These are phyloP conservation scores for Pangasius mekongensis DNA, from an alignment of 2,797 vertebrate species.

Conservation along the genomic window DNA sequence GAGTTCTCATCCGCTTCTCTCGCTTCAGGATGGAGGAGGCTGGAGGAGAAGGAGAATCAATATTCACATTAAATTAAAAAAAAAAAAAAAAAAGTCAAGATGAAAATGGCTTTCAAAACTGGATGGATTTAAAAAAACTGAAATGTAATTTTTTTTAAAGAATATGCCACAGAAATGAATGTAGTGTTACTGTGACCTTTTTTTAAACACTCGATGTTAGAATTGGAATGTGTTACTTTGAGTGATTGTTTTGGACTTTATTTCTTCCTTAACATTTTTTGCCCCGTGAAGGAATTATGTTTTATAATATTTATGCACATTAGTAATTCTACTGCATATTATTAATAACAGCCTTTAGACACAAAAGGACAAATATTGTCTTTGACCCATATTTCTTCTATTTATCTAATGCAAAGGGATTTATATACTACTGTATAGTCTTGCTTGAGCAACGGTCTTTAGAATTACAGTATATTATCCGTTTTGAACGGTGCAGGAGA, in stretches of 20 bases:
- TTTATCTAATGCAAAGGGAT: not conserved
- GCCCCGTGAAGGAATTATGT: not conserved
- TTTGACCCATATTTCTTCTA: not conserved
- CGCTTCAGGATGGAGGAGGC: constrained; percentile 94
- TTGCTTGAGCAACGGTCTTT: not conserved
- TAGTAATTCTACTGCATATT: not conserved
- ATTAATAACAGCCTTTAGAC: not conserved
- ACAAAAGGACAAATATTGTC: not conserved
- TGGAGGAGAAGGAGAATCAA: constrained; percentile 63
- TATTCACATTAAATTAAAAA: not conserved
- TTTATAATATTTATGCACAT: not conserved
- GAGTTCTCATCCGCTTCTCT: constrained; percentile 92
- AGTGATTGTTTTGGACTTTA: not conserved
- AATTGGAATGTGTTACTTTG: not conserved
- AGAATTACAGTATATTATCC: not conserved
- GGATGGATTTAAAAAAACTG: not conserved
- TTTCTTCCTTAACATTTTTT: not conserved
- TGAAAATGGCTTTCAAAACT: not conserved
- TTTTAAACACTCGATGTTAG: not conserved
- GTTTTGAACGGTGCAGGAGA: not conserved
- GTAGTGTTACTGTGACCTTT: not conserved
- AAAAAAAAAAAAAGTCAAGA: not conserved
- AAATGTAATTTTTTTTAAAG: not conserved
- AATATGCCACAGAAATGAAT: not conserved
- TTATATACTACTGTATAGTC: not conserved